phyloP scores from a whole-genome alignment of 2,113 vertebrate species.

The Chamaea fasciata region DNA sequence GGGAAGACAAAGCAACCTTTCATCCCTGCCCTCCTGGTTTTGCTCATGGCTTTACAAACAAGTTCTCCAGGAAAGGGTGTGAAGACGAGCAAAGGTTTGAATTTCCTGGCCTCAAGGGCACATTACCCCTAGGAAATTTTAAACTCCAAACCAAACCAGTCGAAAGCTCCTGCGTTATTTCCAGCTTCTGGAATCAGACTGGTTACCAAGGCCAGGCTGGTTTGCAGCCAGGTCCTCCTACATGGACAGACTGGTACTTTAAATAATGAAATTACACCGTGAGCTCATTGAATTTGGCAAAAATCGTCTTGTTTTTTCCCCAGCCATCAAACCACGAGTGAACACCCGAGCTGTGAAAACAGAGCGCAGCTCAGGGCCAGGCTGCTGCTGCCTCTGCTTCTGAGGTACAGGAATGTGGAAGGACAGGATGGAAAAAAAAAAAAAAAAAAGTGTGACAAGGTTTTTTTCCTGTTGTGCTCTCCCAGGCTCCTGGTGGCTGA shows the following conservation, averaged over 20 bases:
- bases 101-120: background rate
- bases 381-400: background rate
- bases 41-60: background rate
- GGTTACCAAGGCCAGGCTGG: background rate
- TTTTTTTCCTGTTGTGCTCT: background rate
- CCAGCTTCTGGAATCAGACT: background rate
- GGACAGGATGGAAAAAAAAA: background rate
- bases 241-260: background rate
- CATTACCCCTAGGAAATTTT: accelerated
- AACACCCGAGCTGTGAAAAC: background rate
- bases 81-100: background rate
- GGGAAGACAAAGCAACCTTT: background rate
- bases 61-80: background rate
- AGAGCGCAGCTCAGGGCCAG: background rate
- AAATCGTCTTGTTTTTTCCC: background rate
- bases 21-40: background rate
- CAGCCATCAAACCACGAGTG: background rate
- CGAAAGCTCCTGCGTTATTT: background rate
- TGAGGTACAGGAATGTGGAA: background rate
- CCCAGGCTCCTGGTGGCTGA: background rate
- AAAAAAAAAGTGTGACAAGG: accelerated
- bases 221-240: background rate
- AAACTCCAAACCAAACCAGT: background rate
- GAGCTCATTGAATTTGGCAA: background rate
- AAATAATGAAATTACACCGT: background rate